Evolutionary conservation across 2,113 vertebrate species (phyloP).

Genomic region (Dipodomys stephensi): DNA sequence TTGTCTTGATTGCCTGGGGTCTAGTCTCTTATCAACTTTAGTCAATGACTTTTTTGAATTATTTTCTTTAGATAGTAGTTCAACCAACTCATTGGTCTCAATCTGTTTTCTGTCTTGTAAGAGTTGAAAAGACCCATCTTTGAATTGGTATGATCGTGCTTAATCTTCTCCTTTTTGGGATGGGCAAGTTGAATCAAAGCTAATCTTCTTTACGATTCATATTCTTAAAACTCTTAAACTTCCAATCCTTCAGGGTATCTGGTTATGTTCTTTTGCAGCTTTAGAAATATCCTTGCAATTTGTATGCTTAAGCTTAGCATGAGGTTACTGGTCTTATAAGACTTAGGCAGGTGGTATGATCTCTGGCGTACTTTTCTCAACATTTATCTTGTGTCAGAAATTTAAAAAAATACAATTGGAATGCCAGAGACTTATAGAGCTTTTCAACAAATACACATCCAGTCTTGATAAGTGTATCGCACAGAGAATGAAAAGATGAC

Average conservation of each 20-base stretch:
- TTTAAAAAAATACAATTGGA: slow-evolving; percentile 33
- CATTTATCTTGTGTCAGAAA: slow-evolving; percentile 3
- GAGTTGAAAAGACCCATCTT: slow-evolving; percentile 8
- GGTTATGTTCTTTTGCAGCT: neutral
- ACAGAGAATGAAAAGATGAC: neutral
- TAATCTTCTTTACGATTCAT: slow-evolving; percentile 70
- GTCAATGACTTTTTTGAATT: slow-evolving; percentile 23
- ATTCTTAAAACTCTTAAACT: slow-evolving; percentile 39
- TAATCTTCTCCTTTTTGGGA: slow-evolving; percentile 55
- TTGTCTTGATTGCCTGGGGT: neutral
- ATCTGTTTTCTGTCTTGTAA: slow-evolving; percentile 52
- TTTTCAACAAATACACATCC: slow-evolving; percentile 12
- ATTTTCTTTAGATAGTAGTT: slow-evolving; percentile 44
- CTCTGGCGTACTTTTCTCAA: slow-evolving; percentile 8
- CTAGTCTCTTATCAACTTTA: slow-evolving; percentile 41
- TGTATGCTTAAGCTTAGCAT: neutral
- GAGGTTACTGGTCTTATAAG: neutral
- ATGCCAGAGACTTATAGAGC: slow-evolving; percentile 7
- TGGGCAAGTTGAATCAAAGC: slow-evolving; percentile 44
- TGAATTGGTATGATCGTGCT: slow-evolving; percentile 42
- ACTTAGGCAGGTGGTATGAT: neutral
- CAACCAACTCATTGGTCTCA: slow-evolving; percentile 18
- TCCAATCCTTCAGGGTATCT: neutral
- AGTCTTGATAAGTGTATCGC: neutral
- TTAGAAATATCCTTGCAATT: slow-evolving; percentile 14